Percentiles rank a stretch among this genome's conserved stretches.
Evolutionary conservation across 1,140 invertebrate genomes (phyloP).

Genomic region (Brevipalpus yothersi): DNA sequence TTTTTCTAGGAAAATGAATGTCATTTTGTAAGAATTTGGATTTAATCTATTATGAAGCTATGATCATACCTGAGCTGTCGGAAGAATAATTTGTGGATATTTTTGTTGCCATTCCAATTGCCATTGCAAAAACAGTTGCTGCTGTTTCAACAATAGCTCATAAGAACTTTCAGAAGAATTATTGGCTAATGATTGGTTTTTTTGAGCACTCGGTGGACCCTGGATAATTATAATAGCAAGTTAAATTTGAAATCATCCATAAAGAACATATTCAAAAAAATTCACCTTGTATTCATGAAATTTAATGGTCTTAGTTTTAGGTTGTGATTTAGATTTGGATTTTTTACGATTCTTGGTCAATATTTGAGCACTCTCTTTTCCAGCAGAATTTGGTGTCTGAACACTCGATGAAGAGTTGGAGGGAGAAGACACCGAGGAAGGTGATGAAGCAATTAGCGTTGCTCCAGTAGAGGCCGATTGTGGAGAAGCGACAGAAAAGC

Average conservation of each 20-base stretch:
- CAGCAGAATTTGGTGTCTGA: background rate
- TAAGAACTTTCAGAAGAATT: slow-evolving; percentile 50
- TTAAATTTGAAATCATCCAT: background rate
- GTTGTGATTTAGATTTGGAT: slow-evolving; percentile 47
- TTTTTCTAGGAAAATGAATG: background rate
- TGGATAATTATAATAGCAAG: slow-evolving; percentile 13
- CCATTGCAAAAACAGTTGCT: slow-evolving; percentile 70
- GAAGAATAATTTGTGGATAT: slow-evolving; percentile 42
- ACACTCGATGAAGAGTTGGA: background rate
- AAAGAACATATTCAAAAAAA: background rate
- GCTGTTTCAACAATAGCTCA: slow-evolving; percentile 70
- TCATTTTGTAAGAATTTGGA: slow-evolving; percentile 15
- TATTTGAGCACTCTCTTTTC: background rate
- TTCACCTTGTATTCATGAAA: slow-evolving; percentile 83
- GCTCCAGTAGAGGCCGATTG: too few species aligned
- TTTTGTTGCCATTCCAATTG: slow-evolving; percentile 54
- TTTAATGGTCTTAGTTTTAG: slow-evolving; percentile 74
- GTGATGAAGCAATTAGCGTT: background rate
- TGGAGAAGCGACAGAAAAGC: too few species aligned
- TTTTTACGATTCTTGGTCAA: slow-evolving; percentile 50
- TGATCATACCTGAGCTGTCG: background rate
- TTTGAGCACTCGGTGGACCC: slow-evolving; percentile 68
- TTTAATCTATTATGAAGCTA: background rate
- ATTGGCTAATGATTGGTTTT: slow-evolving; percentile 4
- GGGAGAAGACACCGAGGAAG: background rate